Percentiles rank a stretch among this genome's conserved stretches.
These are phyloP conservation scores for Zaprionus capensis DNA, from an alignment of 1,140 invertebrate genomes.

Conservation along the genomic window DNA sequence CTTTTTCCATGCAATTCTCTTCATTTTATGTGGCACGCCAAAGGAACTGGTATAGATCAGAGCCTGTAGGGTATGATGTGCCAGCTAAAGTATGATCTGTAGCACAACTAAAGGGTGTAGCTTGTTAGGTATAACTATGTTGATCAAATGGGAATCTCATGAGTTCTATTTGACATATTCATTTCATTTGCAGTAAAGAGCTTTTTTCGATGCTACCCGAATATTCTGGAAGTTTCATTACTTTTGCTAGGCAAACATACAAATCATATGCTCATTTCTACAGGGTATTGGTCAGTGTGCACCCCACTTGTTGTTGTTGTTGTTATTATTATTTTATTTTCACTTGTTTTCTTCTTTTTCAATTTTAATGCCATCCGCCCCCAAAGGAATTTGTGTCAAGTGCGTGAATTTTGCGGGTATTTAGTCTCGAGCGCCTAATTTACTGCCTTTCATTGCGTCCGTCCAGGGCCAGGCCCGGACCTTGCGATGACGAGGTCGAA, in stretches of 20 bases:
- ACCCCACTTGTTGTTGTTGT: neutral
- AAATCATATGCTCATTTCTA: neutral
- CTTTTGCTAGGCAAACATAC: neutral
- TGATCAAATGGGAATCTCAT: neutral
- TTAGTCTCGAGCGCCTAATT: conserved; percentile 67
- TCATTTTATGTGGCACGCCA: neutral
- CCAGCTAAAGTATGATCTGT: neutral
- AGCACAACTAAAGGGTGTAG: neutral
- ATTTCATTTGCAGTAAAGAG: neutral
- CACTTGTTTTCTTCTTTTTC: conserved; percentile 44
- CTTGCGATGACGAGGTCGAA: neutral
- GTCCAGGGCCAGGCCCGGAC: neutral
- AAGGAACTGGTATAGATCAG: neutral
- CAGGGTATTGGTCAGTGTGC: conserved; percentile 3
- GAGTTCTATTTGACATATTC: neutral
- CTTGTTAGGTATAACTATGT: neutral
- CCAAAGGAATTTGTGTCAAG: conserved; percentile 74
- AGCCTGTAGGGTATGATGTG: neutral
- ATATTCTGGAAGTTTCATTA: neutral
- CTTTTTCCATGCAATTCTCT: conserved; percentile 33
- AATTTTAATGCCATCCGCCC: conserved; percentile 69
- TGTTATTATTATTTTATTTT: conserved; percentile 13
- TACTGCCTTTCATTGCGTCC: conserved; percentile 42
- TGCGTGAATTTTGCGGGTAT: conserved; percentile 69
- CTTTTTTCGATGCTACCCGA: neutral